Evolutionary conservation across 1,140 invertebrate genomes (phyloP).

Genomic region (Helicoverpa armigera): DNA sequence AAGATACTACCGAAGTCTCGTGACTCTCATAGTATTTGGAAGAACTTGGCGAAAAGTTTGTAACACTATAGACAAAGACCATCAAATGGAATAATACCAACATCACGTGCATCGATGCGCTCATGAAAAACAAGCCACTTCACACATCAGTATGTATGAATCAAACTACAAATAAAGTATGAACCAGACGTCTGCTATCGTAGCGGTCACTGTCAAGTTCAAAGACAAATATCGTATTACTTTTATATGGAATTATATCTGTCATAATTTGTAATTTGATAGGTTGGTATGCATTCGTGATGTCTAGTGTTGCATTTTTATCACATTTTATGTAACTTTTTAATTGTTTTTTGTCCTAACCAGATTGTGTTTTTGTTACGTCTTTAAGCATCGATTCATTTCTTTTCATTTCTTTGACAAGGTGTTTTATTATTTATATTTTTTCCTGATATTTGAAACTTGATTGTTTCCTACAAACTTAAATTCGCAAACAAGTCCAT

Average conservation of each 20-base stretch:
- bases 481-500: too few relatives aligned
- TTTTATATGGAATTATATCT: neutral
- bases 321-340: neutral
- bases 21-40: too few relatives aligned
- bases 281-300: neutral
- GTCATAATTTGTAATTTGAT: neutral
- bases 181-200: neutral
- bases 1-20: too few relatives aligned
- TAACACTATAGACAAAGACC: neutral
- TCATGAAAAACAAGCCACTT: conserved; percentile 5
- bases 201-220: conserved; percentile 44
- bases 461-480: too few relatives aligned
- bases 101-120: neutral
- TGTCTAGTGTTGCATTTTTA: neutral
- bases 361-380: too few relatives aligned
- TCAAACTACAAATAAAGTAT: conserved; percentile 23
- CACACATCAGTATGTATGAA: conserved; percentile 18
- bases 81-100: neutral
- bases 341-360: too few relatives aligned
- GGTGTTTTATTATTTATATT: too few relatives aligned
- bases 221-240: conserved; percentile 30
- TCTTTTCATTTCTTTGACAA: too few relatives aligned
- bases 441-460: too few relatives aligned
- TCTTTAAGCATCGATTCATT: too few relatives aligned
- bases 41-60: too few relatives aligned